Conservation (phyloP, 1,140 invertebrate genomes). For the Lepidurus arcticus region DNA sequence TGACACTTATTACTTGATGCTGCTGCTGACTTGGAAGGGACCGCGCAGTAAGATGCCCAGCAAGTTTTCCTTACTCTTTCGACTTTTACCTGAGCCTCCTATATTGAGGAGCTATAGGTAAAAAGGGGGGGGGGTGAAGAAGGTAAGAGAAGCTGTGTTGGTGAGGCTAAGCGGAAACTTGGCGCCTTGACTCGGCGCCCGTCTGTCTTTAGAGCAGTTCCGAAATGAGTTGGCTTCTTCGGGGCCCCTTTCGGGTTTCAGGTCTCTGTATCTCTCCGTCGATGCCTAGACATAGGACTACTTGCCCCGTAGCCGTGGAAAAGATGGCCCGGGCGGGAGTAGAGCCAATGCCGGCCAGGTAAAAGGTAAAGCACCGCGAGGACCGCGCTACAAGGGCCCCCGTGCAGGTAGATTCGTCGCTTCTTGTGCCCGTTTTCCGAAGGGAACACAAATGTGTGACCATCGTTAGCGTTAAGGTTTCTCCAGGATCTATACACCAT, state of each 20-base stretch:
- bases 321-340: background rate
- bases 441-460: background rate
- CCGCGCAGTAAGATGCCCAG: background rate
- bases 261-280: background rate
- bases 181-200: slow-evolving; percentile 19
- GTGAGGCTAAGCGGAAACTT: slow-evolving; percentile 18
- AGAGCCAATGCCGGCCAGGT: background rate
- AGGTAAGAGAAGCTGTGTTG: slow-evolving; percentile 9
- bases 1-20: slow-evolving; percentile 3
- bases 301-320: background rate
- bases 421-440: background rate
- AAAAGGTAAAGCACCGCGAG: background rate
- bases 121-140: background rate
- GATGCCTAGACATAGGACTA: background rate
- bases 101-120: background rate
- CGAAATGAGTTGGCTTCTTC: slow-evolving; percentile 18
- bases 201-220: background rate
- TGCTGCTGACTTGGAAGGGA: background rate
- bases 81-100: background rate
- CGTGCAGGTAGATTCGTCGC: background rate
- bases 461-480: background rate
- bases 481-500: slow-evolving; percentile 3
- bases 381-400: background rate
- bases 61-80: background rate
- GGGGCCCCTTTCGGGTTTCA: background rate